A percentile compares a stretch with the other conserved stretches of the same genome.
Conservation (phyloP, 2,888 invertebrate genomes). For the Sarcophaga variegata region DNA sequence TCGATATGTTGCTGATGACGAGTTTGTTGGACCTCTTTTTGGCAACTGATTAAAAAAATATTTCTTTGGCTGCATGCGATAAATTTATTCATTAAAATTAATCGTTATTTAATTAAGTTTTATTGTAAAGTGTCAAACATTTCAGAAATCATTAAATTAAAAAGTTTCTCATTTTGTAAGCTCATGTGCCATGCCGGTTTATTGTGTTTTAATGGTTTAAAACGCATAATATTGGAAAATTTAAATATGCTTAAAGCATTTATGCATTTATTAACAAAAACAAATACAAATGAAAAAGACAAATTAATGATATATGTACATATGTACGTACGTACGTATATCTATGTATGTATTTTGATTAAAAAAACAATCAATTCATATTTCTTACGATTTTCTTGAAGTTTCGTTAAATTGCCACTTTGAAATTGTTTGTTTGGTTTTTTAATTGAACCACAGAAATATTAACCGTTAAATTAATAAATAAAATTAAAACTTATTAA, state of each 20-base stretch:
- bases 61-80: slow-evolving; percentile 1
- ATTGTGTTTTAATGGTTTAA: too few relatives aligned
- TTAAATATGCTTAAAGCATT: too few relatives aligned
- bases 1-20: neutral
- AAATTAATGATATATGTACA: too few relatives aligned
- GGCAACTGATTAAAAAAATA: slow-evolving; percentile 13
- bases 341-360: too few relatives aligned
- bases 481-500: slow-evolving; percentile 51
- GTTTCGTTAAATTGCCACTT: neutral
- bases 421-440: slow-evolving; percentile 17
- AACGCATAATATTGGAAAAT: neutral
- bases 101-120: slow-evolving; percentile 66
- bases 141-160: slow-evolving; percentile 43
- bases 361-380: too few relatives aligned
- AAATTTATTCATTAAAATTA: slow-evolving; percentile 44
- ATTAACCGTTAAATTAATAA: slow-evolving; percentile 48
- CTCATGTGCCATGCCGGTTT: too few relatives aligned
- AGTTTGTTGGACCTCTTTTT: slow-evolving; percentile 32
- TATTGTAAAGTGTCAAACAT: slow-evolving; percentile 60
- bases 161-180: too few relatives aligned
- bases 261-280: too few relatives aligned
- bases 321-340: too few relatives aligned
- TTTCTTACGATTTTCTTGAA: too few relatives aligned
- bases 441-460: slow-evolving; percentile 22
- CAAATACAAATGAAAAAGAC: too few relatives aligned